Percentiles rank a stretch among this genome's conserved stretches.
phyloP scores from a whole-genome alignment of 2,797 vertebrate species.

The Rhinophrynus dorsalis region DNA sequence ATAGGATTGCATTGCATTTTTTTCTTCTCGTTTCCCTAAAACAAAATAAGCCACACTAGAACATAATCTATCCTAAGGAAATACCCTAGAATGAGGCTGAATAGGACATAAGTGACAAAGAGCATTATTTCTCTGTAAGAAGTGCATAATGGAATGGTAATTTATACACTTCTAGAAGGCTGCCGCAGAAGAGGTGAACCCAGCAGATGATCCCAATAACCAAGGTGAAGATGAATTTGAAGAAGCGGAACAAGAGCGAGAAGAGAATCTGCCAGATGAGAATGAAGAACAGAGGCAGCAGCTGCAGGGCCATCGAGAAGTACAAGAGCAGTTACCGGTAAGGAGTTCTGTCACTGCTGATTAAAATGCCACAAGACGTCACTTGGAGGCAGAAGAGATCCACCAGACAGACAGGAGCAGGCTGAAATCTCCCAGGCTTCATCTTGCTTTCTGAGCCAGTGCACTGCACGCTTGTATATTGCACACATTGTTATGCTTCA shows the following conservation, averaged over 20 bases:
- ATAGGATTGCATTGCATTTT: too few species aligned
- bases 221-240: conserved; percentile 98
- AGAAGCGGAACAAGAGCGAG: conserved; percentile 86
- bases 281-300: conserved; percentile 65
- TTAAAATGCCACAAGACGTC: conserved; percentile 30
- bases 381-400: conserved; percentile 47
- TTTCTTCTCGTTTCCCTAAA: too few species aligned
- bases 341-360: conserved; percentile 44
- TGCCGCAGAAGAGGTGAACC: conserved; percentile 80
- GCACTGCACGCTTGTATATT: conserved; percentile 11
- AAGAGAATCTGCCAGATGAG: conserved; percentile 73
- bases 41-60: too few species aligned
- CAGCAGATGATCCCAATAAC: conserved; percentile 96
- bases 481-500: conserved; percentile 36
- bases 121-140: neutral
- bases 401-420: conserved; percentile 12
- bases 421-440: conserved; percentile 2
- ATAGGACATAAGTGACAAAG: neutral
- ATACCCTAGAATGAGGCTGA: too few species aligned
- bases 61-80: too few species aligned
- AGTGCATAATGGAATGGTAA: neutral
- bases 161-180: conserved; percentile 66
- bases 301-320: conserved; percentile 67
- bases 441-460: conserved; percentile 11
- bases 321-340: conserved; percentile 89